A percentile compares a stretch with the other conserved stretches of the same genome.
Evolutionary conservation across 2,113 vertebrate genomes (phyloP).

Genomic region (Leptocoma aspasia): DNA sequence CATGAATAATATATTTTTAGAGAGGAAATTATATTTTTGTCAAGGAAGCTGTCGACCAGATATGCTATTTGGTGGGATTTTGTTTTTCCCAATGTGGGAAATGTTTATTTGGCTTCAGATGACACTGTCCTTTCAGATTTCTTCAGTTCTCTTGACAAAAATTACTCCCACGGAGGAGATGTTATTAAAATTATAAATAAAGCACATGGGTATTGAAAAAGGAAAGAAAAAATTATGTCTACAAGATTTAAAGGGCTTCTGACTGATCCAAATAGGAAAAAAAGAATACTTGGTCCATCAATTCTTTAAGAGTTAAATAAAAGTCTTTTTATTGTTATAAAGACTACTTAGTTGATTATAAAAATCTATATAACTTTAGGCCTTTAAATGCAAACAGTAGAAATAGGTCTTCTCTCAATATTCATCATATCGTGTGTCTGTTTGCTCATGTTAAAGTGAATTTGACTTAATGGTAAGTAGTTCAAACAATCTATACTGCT

Average conservation of each 20-base stretch:
- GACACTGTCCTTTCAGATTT: accelerated
- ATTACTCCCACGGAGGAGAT: neutral
- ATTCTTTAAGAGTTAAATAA: slow-evolving; percentile 47
- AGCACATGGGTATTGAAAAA: neutral
- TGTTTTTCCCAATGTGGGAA: neutral
- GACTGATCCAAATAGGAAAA: neutral
- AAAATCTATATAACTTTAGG: slow-evolving; percentile 63
- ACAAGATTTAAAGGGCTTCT: neutral
- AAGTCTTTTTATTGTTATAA: slow-evolving; percentile 45
- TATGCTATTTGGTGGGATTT: neutral
- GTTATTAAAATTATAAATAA: neutral
- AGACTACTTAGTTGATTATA: slow-evolving; percentile 61
- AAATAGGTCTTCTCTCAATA: slow-evolving; percentile 52
- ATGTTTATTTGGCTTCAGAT: neutral
- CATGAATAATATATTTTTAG: neutral
- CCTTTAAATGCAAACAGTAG: slow-evolving; percentile 50
- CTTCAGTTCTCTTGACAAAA: neutral
- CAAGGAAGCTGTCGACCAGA: neutral
- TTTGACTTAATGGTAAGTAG: slow-evolving; percentile 72
- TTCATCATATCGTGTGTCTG: slow-evolving; percentile 47
- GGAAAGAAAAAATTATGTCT: neutral
- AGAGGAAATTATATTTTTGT: neutral
- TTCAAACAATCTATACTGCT: slow-evolving; percentile 70
- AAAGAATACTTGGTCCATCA: neutral
- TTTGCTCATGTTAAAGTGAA: slow-evolving; percentile 70